These are phyloP conservation scores for Nymphicus hollandicus DNA, from an alignment of 2,113 vertebrate genomes.

Conservation along the genomic window DNA sequence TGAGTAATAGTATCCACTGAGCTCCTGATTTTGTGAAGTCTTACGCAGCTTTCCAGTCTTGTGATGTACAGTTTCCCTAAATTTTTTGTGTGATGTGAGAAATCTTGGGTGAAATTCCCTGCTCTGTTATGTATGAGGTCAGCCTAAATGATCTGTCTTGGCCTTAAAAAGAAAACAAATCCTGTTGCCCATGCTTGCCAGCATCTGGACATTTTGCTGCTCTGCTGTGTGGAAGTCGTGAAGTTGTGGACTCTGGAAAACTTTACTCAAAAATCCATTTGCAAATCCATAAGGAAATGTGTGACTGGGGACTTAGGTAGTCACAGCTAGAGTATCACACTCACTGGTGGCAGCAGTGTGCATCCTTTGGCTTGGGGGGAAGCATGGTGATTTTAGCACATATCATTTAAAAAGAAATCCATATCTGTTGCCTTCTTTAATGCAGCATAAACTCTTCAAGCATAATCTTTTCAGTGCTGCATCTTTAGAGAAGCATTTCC, in stretches of 20 bases:
- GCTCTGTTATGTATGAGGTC: slow-evolving; percentile 34
- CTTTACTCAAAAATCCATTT: slow-evolving; percentile 31
- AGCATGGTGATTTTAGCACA: not conserved
- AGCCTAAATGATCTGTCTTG: slow-evolving; percentile 28
- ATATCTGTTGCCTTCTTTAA: not conserved
- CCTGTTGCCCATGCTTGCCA: not conserved
- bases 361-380: not conserved
- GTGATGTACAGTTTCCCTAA: slow-evolving; percentile 7
- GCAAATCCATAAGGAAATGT: not conserved
- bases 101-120: slow-evolving; percentile 25
- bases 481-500: not conserved
- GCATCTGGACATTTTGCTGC: slow-evolving; percentile 3
- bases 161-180: slow-evolving; percentile 38
- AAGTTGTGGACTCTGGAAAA: slow-evolving; percentile 39
- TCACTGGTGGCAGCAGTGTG: not conserved
- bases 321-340: not conserved
- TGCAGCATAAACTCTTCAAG: not conserved
- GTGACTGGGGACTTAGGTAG: not conserved
- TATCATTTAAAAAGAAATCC: not conserved
- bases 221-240: accelerated
- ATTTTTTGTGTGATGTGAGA: slow-evolving; percentile 12
- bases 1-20: slow-evolving; percentile 6
- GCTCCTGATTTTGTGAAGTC: not conserved
- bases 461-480: not conserved
- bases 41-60: not conserved